Conservation (phyloP, 2,888 invertebrate genomes). For the Sceliomorpha sp. region DNA sequence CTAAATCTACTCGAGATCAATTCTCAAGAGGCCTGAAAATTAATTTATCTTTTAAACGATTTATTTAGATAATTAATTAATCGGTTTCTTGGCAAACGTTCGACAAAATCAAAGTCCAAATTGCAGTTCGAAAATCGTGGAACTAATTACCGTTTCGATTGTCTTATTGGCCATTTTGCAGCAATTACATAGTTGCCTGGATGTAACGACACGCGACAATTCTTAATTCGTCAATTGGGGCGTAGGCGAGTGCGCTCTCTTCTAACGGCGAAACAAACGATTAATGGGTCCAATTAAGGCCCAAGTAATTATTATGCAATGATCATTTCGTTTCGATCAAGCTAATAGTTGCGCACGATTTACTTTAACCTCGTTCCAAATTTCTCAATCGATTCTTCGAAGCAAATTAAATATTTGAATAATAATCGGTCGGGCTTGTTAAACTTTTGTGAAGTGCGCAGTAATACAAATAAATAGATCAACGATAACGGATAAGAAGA, state of each 20-base stretch:
- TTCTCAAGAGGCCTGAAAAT: no score
- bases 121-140: background rate
- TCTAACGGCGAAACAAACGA: background rate
- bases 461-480: no score
- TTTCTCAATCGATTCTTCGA: no score
- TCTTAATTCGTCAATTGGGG: conserved; percentile 7
- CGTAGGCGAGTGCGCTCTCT: conserved; percentile 18
- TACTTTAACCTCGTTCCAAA: conserved; percentile 26
- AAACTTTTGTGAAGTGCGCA: no score
- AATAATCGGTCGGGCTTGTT: no score
- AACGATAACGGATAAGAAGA: conserved; percentile 6
- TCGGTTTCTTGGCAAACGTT: no score
- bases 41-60: no score
- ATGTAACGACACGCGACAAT: conserved; percentile 1
- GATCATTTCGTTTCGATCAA: conserved; percentile 8
- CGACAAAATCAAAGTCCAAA: no score
- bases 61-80: no score
- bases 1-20: no score
- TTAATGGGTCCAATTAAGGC: conserved; percentile 31
- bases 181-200: conserved; percentile 9
- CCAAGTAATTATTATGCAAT: conserved; percentile 19
- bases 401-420: no score
- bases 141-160: no score
- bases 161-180: conserved; percentile 19
- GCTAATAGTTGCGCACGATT: conserved; percentile 4